phyloP scores from a whole-genome alignment of 2,797 vertebrate genomes.

The Falco novaeseelandiae region DNA sequence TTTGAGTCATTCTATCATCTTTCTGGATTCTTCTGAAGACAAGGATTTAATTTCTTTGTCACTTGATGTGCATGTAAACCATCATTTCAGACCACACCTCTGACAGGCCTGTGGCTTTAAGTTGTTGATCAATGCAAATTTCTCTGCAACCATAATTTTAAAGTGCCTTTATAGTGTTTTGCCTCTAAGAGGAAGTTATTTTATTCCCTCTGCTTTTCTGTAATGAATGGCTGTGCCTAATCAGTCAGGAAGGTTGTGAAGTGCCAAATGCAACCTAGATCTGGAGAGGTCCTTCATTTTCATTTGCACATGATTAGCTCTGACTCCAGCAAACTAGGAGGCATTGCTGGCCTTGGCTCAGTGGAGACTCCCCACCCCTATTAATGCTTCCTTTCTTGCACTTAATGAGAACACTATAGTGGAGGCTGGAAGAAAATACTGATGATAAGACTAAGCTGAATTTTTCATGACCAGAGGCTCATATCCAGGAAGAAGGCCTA shows the following conservation, averaged over 20 bases:
- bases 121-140: neutral
- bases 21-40: neutral
- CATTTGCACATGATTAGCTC: neutral
- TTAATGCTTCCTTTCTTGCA: constrained; percentile 1
- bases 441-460: neutral
- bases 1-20: neutral
- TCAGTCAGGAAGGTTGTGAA: neutral
- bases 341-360: neutral
- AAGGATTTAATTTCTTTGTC: neutral
- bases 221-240: neutral
- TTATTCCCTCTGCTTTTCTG: neutral
- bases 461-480: neutral
- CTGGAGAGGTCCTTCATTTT: neutral
- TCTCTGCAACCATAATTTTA: neutral
- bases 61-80: neutral
- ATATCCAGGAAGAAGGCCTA: neutral
- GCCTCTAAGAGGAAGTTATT: neutral
- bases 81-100: neutral
- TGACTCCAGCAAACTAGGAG: neutral
- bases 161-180: neutral
- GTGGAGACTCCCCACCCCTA: neutral
- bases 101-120: neutral
- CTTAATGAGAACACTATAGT: neutral
- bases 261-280: neutral
- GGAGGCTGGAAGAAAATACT: neutral